These are phyloP conservation scores for Antitype chi DNA, from an alignment of 2,888 invertebrate species.

Conservation along the genomic window DNA sequence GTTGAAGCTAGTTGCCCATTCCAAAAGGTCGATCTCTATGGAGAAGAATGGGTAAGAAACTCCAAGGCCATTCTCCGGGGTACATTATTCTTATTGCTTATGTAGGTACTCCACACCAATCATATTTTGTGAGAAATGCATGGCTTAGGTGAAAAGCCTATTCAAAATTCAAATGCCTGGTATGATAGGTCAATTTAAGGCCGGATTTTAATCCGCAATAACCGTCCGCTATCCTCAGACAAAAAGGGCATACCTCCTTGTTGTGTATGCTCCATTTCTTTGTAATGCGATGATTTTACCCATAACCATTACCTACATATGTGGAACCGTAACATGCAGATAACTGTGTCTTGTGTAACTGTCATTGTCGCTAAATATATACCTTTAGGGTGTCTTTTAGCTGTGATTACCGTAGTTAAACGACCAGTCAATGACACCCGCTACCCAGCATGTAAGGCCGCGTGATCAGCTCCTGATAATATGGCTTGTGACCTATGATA, in stretches of 20 bases:
- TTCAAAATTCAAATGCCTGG: background rate
- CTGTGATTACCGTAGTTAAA: conserved; percentile 42
- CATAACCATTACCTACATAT: background rate
- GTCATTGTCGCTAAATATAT: conserved; percentile 1
- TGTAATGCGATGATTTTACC: background rate
- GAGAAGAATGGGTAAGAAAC: too few species aligned
- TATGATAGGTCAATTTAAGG: background rate
- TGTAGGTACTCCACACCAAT: background rate
- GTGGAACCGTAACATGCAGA: background rate
- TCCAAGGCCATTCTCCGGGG: too few species aligned
- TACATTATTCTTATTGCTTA: background rate
- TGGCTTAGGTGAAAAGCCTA: too few species aligned
- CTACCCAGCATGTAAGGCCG: conserved; percentile 40
- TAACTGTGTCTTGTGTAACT: conserved; percentile 27
- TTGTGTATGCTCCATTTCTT: background rate
- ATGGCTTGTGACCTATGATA: conserved; percentile 37
- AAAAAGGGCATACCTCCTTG: background rate
- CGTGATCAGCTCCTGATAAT: conserved; percentile 50
- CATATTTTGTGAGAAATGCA: background rate
- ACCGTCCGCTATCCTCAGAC: background rate
- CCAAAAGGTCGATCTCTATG: too few species aligned
- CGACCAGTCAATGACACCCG: conserved; percentile 42
- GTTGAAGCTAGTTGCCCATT: too few species aligned
- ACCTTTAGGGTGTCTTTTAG: conserved; percentile 3
- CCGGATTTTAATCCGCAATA: background rate